These are phyloP conservation scores for Lasioglossum pauxillum DNA, from an alignment of 2,888 invertebrate genomes.

Conservation along the genomic window DNA sequence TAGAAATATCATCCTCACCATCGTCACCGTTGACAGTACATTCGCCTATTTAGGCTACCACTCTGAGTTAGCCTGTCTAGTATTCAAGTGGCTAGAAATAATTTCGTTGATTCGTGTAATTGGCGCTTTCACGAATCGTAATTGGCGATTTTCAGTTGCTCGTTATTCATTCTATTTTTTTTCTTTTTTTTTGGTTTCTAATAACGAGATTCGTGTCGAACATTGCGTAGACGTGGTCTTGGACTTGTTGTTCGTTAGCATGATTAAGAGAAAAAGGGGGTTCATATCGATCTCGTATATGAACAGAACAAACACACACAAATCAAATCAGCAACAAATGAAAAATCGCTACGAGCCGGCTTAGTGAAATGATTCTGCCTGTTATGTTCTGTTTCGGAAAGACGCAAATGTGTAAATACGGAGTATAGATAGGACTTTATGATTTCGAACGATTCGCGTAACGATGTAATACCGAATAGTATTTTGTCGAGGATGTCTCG, in stretches of 20 bases:
- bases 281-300: slow-evolving; percentile 7
- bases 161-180: slow-evolving; percentile 9
- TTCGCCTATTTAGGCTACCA: slow-evolving; percentile 67
- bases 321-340: slow-evolving; percentile 17
- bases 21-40: slow-evolving; percentile 63
- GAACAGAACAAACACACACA: slow-evolving; percentile 16
- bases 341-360: slow-evolving; percentile 13
- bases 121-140: slow-evolving; percentile 34
- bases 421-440: slow-evolving; percentile 33
- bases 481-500: slow-evolving; percentile 39
- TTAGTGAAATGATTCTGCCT: slow-evolving; percentile 29
- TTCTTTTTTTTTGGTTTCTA: neutral
- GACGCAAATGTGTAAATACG: slow-evolving; percentile 49
- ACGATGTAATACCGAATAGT: slow-evolving; percentile 44
- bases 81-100: slow-evolving; percentile 54
- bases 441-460: slow-evolving; percentile 27
- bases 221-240: neutral
- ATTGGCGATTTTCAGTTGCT: slow-evolving; percentile 23
- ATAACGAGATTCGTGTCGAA: slow-evolving; percentile 13
- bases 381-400: slow-evolving; percentile 13
- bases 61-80: slow-evolving; percentile 77
- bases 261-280: neutral
- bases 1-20: slow-evolving; percentile 75
- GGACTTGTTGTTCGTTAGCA: slow-evolving; percentile 22
- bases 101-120: slow-evolving; percentile 48